Conservation (phyloP, 2,888 invertebrate species). For the Dugesia japonica region DNA sequence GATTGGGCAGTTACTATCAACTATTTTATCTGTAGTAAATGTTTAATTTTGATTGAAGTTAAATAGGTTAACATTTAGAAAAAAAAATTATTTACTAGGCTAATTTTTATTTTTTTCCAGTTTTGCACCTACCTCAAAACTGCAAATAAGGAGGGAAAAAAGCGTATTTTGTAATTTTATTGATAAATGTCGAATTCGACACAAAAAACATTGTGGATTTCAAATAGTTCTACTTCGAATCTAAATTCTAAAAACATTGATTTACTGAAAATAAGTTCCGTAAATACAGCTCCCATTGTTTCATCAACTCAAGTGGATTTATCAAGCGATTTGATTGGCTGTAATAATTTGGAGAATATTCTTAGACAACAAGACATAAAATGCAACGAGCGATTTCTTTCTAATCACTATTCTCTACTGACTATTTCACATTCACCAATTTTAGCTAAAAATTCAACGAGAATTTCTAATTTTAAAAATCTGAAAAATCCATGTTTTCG, state of each 20-base stretch:
- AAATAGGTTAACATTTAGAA: constrained; percentile 6
- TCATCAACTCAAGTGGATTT: neutral
- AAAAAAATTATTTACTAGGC: neutral
- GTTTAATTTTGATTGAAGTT: neutral
- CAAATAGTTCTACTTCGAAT: neutral
- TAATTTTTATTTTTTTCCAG: neutral
- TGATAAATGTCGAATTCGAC: constrained; percentile 13
- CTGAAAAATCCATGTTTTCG: neutral
- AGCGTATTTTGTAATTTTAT: neutral
- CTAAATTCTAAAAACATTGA: neutral
- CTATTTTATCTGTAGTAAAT: neutral
- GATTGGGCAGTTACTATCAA: constrained; percentile 1
- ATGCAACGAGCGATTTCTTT: neutral
- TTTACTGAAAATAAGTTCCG: neutral
- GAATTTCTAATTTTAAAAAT: constrained; percentile 8
- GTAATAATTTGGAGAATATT: neutral
- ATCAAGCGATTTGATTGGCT: neutral
- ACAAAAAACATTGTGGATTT: neutral
- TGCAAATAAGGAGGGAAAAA: neutral
- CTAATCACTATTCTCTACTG: neutral
- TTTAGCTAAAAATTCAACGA: neutral
- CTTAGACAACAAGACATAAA: neutral
- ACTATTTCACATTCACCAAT: neutral
- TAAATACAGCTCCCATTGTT: constrained; percentile 1
- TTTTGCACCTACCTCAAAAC: constrained; percentile 2